A percentile compares a stretch with the other conserved stretches of the same genome.
phyloP scores from a whole-genome alignment of 2,113 vertebrate genomes.

The Burhinus oedicnemus region DNA sequence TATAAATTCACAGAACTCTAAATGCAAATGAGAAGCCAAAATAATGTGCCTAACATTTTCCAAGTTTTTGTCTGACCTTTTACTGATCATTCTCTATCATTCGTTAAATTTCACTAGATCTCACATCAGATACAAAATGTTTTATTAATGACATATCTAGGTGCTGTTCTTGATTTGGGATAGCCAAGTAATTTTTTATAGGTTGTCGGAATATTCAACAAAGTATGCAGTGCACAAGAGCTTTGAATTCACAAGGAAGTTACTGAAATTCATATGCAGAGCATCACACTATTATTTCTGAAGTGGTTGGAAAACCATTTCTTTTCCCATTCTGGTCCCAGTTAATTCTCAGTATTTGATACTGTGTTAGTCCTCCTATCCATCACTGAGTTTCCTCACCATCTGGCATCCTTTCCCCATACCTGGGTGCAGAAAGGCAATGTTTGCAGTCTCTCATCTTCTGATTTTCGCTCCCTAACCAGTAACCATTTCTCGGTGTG shows the following conservation, averaged over 20 bases:
- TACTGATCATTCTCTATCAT: background rate
- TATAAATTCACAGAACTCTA: background rate
- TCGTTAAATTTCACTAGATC: background rate
- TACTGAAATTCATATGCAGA: background rate
- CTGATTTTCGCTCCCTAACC: background rate
- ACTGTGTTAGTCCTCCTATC: background rate
- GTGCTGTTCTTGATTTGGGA: background rate
- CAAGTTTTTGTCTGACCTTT: slow-evolving; percentile 36
- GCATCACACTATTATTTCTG: background rate
- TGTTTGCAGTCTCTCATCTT: background rate
- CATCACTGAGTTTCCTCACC: background rate
- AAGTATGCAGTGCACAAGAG: background rate
- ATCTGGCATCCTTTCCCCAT: background rate
- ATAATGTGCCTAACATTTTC: background rate
- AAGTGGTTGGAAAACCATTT: background rate
- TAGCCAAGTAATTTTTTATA: background rate
- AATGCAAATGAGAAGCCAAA: slow-evolving; percentile 34
- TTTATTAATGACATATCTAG: slow-evolving; percentile 25
- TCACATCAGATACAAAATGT: background rate
- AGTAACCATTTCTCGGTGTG: background rate
- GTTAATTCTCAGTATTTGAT: background rate
- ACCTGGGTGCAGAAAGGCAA: background rate
- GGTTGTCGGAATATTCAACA: background rate
- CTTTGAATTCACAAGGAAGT: background rate
- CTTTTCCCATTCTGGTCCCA: background rate